Conservation (phyloP, 2,113 vertebrate species). For the Microtus ochrogaster region DNA sequence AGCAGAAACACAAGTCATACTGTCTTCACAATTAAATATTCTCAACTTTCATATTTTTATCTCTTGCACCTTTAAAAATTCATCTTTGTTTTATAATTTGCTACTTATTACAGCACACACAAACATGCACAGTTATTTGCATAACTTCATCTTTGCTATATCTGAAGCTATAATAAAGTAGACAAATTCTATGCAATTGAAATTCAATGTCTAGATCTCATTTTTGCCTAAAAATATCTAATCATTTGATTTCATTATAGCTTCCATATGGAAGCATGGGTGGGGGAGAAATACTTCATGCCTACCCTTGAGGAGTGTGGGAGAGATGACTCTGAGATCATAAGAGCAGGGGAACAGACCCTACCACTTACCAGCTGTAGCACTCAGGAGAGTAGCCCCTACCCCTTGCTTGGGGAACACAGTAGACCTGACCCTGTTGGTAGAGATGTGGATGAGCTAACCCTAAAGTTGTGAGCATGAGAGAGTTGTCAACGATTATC, state of each 20-base stretch:
- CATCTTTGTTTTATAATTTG: neutral
- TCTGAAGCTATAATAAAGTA: neutral
- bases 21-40: neutral
- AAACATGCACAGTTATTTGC: neutral
- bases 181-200: neutral
- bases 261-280: neutral
- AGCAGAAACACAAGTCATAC: neutral
- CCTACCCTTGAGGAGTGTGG: neutral
- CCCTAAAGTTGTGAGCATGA: neutral
- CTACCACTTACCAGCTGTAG: neutral
- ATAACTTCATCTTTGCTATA: neutral
- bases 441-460: neutral
- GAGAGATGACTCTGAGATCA: neutral
- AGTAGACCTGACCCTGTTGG: neutral
- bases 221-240: neutral
- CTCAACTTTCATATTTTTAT: neutral
- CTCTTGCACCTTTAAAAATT: neutral
- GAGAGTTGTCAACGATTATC: neutral
- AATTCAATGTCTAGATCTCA: neutral
- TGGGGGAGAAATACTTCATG: neutral
- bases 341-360: neutral
- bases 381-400: neutral
- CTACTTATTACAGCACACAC: fast-evolving
- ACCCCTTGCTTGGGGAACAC: neutral
- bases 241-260: neutral